These are phyloP conservation scores for Papilio gigon DNA, from an alignment of 2,888 invertebrate species.

Conservation along the genomic window DNA sequence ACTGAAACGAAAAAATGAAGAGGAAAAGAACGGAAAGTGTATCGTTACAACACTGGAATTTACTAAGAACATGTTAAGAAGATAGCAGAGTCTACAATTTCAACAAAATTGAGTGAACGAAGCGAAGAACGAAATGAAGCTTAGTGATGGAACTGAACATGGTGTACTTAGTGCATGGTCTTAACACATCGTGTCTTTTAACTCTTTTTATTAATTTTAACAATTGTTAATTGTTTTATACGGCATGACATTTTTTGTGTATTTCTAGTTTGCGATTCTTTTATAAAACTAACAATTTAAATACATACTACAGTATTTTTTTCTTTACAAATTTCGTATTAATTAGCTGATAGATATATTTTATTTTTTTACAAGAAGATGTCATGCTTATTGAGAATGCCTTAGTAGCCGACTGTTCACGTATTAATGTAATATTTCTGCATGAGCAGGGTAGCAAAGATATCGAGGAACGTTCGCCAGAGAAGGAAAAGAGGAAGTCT, in stretches of 20 bases:
- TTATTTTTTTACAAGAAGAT: neutral
- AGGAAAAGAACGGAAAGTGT: conserved; percentile 5
- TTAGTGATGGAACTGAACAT: neutral
- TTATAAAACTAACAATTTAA: too few relatives aligned
- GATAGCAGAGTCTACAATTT: neutral
- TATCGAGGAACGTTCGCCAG: conserved; percentile 83
- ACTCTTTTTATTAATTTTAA: conserved; percentile 46
- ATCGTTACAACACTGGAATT: neutral
- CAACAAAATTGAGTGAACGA: neutral
- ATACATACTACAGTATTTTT: too few relatives aligned
- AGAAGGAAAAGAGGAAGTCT: conserved; percentile 89
- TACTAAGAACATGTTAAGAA: neutral
- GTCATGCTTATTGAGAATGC: neutral
- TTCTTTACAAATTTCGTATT: too few relatives aligned
- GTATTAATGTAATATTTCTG: conserved; percentile 57
- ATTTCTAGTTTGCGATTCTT: neutral
- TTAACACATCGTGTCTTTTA: conserved; percentile 69
- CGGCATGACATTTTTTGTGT: conserved; percentile 4
- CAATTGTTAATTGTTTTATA: neutral
- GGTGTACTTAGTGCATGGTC: conserved; percentile 45
- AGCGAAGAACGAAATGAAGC: conserved; percentile 17
- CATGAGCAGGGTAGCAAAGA: conserved; percentile 81
- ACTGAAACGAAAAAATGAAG: conserved; percentile 2
- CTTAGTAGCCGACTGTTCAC: neutral
- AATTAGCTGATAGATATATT: too few relatives aligned